Evolutionary conservation across 2,113 vertebrate genomes (phyloP).

Genomic region (Oreochromis tanganicae): DNA sequence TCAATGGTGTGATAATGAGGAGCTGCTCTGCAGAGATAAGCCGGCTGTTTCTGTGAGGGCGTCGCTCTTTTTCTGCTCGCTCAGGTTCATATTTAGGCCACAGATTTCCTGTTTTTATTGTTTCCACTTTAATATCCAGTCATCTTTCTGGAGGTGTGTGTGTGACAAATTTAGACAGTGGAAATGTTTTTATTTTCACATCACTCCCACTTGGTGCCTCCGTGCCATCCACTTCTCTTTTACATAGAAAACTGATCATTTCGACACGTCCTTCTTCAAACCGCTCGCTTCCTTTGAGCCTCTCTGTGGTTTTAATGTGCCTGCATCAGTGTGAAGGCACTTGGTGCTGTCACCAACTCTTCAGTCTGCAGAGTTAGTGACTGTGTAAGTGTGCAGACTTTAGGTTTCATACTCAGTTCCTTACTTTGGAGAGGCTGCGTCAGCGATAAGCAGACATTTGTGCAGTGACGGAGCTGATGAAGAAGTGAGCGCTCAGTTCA

Average conservation of each 20-base stretch:
- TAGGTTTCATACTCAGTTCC: not conserved
- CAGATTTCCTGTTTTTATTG: not conserved
- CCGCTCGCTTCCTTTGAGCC: not conserved
- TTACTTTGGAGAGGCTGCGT: not conserved
- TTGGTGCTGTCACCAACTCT: accelerated
- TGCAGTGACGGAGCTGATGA: not conserved
- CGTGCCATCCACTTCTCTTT: not conserved
- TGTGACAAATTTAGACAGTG: not conserved
- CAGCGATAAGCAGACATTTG: accelerated
- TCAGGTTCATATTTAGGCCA: not conserved
- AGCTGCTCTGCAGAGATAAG: not conserved
- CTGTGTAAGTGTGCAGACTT: accelerated
- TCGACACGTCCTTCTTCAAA: not conserved
- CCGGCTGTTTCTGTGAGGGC: accelerated
- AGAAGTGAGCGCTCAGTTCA: not conserved
- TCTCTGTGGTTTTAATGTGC: not conserved
- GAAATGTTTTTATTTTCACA: not conserved
- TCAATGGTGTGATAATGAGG: not conserved
- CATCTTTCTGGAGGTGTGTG: not conserved
- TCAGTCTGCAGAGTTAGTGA: not conserved
- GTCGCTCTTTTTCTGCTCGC: not conserved
- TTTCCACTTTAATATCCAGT: not conserved
- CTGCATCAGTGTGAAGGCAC: not conserved
- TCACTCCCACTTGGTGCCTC: not conserved
- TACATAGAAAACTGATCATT: not conserved